Percentiles rank a stretch among this genome's conserved stretches.
phyloP scores from a whole-genome alignment of 92 coral and sea anemone species.

The Porites cylindrica region DNA sequence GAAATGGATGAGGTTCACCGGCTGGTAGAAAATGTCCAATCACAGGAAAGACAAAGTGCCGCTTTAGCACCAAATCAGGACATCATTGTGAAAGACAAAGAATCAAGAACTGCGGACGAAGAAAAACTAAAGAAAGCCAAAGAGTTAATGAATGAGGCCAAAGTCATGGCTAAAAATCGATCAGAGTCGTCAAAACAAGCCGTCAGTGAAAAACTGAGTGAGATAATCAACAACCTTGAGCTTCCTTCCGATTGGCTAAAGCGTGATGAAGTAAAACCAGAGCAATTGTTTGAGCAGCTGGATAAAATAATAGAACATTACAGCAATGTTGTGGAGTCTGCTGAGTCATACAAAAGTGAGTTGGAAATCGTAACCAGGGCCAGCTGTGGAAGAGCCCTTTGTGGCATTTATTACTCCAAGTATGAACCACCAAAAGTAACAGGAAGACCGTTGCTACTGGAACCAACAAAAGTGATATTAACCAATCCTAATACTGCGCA shows the following conservation, averaged over 20 bases:
- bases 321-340: constrained; percentile 35
- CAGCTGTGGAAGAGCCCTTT: constrained; percentile 50
- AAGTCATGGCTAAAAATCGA: constrained; percentile 25
- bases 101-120: constrained; percentile 7
- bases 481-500: constrained; percentile 28
- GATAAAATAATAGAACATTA: constrained; percentile 25
- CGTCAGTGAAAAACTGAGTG: constrained; percentile 26
- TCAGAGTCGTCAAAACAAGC: constrained; percentile 34
- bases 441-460: constrained; percentile 20
- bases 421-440: constrained; percentile 32
- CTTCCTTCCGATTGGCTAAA: constrained; percentile 54
- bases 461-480: constrained; percentile 28
- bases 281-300: constrained; percentile 31
- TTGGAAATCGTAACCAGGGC: constrained; percentile 45
- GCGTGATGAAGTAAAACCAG: constrained; percentile 20
- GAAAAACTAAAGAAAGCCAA: constrained; percentile 44
- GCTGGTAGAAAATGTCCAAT: constrained; percentile 22
- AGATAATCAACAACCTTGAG: constrained; percentile 21
- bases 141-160: constrained; percentile 45
- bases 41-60: not conserved
- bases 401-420: constrained; percentile 57
- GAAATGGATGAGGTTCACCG: constrained; percentile 41
- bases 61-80: constrained; percentile 8
- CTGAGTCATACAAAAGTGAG: constrained; percentile 33
- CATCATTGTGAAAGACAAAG: not conserved